Evolutionary conservation across 1,140 invertebrate genomes (phyloP), one percentile per base, ranked within the genome.

Genomic region (Drosophila paulistorum): DNA sequence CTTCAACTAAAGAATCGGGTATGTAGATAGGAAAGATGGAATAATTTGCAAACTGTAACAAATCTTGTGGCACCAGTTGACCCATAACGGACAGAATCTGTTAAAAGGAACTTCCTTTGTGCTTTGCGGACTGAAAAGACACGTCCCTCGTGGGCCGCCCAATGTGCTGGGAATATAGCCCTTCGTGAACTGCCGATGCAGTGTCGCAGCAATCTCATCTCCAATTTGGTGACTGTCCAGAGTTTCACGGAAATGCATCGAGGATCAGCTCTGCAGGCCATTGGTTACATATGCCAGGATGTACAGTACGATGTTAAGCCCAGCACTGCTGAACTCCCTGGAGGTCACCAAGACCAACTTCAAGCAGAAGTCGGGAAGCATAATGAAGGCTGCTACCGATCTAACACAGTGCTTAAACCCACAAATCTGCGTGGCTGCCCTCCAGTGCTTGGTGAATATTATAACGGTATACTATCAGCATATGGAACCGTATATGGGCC

Each of bases 281-380:
- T 99, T 90, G 99, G 97, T 96, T 96, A 96, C 73, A 96, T 96
- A 75, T 96, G 95, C 84, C 95, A 96, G 92, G 95, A 96, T 90
- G 96, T 96, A 71, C 97, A 98, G 6, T 7, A 17, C 17, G 1
- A 17, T 17, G 17, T n/a, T n/a, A n/a, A n/a, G n/a, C n/a, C n/a
- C n/a, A n/a, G n/a, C n/a, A n/a, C 94, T 99, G 13, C 94, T 98
- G n/a, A 99, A 99, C 93, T 99, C 99, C 0, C 93, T 99, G 23
- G 99, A 99, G 93, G 99, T 99, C 91, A 99, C 98, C 7, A 97
- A 97, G 93, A 97, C 97, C 13, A 99, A 99, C 93, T 99, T 99
- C 94, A 98, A 99, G 80, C 0, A 30, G 6, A 6, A 30, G 98
- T 97, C 92, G 98, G 99, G 94, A 95, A 94, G 99, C 91, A 99